phyloP scores from a whole-genome alignment of 2,797 vertebrate genomes.

The Australoheros facetus region DNA sequence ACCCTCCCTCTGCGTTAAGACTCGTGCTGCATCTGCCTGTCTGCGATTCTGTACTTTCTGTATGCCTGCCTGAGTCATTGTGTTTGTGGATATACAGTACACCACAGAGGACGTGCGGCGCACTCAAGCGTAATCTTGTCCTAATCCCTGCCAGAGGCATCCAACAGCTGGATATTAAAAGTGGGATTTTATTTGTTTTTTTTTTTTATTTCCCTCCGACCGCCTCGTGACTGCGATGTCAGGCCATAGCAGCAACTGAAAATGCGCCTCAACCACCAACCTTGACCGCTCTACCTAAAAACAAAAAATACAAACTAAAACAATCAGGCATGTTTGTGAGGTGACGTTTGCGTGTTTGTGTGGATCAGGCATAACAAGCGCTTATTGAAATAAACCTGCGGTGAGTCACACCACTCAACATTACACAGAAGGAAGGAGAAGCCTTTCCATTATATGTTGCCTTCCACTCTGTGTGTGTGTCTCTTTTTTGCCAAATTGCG shows the following conservation, averaged over 20 bases:
- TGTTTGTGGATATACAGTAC: slow-evolving; percentile 38
- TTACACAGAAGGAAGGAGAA: slow-evolving; percentile 22
- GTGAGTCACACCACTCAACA: slow-evolving; percentile 14
- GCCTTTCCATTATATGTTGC: slow-evolving; percentile 12
- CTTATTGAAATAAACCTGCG: slow-evolving; percentile 13
- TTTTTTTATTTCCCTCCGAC: background rate
- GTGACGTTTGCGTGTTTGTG: background rate
- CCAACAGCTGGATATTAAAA: slow-evolving; percentile 66
- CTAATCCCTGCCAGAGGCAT: slow-evolving; percentile 68
- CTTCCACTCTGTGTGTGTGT: slow-evolving; percentile 20
- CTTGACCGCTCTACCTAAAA: slow-evolving; percentile 1
- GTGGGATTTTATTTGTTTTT: slow-evolving; percentile 42
- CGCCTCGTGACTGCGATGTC: slow-evolving; percentile 24
- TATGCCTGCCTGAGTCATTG: slow-evolving; percentile 36
- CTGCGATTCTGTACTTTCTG: slow-evolving; percentile 17
- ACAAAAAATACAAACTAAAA: background rate
- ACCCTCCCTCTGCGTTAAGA: background rate
- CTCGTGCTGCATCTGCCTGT: slow-evolving; percentile 9
- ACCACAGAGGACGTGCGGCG: slow-evolving; percentile 32
- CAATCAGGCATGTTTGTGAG: slow-evolving; percentile 19
- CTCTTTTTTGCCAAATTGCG: slow-evolving; percentile 54
- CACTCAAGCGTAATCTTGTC: slow-evolving; percentile 58
- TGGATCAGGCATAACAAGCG: slow-evolving; percentile 4
- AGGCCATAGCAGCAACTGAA: slow-evolving; percentile 7
- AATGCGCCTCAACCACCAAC: slow-evolving; percentile 1